Conservation (phyloP, 1,140 invertebrate genomes). For the Vollenhovia emeryi region DNA sequence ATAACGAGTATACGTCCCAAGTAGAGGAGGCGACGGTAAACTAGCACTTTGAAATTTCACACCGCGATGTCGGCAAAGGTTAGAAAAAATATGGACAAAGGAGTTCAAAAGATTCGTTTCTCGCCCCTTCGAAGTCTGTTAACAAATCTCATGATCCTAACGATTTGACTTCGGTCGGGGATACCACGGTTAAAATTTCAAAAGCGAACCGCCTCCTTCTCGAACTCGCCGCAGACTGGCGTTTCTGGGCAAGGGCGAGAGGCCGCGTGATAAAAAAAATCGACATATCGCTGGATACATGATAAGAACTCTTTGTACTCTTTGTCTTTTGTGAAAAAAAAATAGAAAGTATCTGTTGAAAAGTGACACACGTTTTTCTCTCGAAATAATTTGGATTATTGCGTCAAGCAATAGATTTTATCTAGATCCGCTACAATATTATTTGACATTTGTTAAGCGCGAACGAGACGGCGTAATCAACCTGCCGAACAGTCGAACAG, state of each 20-base stretch:
- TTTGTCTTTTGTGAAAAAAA: background rate
- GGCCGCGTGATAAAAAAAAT: background rate
- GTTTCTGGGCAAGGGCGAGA: background rate
- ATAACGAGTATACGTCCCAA: background rate
- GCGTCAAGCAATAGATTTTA: background rate
- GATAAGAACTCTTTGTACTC: background rate
- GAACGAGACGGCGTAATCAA: constrained; percentile 3
- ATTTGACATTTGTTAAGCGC: background rate
- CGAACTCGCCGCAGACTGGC: background rate
- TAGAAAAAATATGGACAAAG: constrained; percentile 46
- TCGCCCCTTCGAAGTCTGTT: constrained; percentile 54
- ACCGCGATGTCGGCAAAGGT: background rate
- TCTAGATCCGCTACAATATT: background rate
- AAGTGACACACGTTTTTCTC: background rate
- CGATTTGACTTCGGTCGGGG: constrained; percentile 50
- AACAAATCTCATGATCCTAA: constrained; percentile 72
- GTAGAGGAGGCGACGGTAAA: background rate
- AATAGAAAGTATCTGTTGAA: background rate
- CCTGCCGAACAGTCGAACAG: constrained; percentile 53
- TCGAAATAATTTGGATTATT: background rate
- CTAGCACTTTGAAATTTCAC: constrained; percentile 63
- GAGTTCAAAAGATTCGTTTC: constrained; percentile 29
- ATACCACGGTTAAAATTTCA: constrained; percentile 67
- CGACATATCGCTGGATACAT: background rate
- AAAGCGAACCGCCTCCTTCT: constrained; percentile 64